Conservation (phyloP, 1,140 invertebrate species). For the Bemisia tabaci region DNA sequence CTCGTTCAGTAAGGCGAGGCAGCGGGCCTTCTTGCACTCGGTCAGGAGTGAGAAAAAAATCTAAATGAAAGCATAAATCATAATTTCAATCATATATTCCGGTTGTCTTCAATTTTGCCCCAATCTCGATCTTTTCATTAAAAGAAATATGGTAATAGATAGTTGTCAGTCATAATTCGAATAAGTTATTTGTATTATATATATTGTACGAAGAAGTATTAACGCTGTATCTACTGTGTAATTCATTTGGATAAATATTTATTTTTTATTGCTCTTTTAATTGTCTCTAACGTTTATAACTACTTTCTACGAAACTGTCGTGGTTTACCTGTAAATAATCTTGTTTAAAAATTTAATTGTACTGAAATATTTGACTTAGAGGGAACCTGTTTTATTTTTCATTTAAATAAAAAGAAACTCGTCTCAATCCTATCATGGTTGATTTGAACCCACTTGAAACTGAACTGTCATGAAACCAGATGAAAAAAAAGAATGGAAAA, state of each 20-base stretch:
- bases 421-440: neutral
- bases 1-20: too few species aligned
- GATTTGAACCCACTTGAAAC: neutral
- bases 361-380: neutral
- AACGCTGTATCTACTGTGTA: neutral
- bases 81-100: too few species aligned
- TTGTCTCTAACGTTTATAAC: neutral
- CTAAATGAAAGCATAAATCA: too few species aligned
- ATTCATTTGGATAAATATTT: neutral
- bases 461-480: neutral
- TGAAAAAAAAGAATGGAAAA: neutral
- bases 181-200: neutral
- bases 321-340: neutral
- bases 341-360: neutral
- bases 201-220: neutral
- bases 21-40: too few species aligned
- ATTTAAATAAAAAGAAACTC: neutral
- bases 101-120: too few species aligned
- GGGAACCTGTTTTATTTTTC: neutral
- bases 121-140: too few species aligned
- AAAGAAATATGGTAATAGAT: too few species aligned
- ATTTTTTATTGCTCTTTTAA: neutral
- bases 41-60: too few species aligned
- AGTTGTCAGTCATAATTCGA: too few species aligned
- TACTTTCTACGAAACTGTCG: neutral